A percentile compares a stretch with the other conserved stretches of the same genome.
These are phyloP conservation scores for Hucho hucho DNA, from an alignment of 2,113 vertebrate species.

Conservation along the genomic window DNA sequence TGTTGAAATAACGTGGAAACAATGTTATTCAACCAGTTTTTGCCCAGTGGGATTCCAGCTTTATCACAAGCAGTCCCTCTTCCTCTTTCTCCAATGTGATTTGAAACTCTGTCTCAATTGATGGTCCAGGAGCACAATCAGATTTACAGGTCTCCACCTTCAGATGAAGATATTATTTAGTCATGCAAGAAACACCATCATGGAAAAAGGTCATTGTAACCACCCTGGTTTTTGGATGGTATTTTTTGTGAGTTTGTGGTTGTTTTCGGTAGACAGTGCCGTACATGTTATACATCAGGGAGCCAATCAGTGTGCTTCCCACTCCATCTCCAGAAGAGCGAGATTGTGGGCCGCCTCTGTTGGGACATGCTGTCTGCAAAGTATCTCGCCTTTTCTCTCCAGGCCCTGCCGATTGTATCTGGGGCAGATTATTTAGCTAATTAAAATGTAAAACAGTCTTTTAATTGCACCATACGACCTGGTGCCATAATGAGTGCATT, in stretches of 20 bases:
- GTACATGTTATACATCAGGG: slow-evolving; percentile 52
- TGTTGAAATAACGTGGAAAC: no score
- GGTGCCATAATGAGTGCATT: slow-evolving; percentile 44
- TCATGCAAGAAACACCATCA: neutral
- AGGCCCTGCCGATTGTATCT: slow-evolving; percentile 62
- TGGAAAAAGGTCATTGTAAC: slow-evolving; percentile 28
- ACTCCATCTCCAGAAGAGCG: slow-evolving; percentile 7
- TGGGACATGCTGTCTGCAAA: slow-evolving; percentile 45
- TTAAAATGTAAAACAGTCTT: slow-evolving; percentile 52
- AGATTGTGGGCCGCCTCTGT: slow-evolving; percentile 51
- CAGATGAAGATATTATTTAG: slow-evolving; percentile 11
- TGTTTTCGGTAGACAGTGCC: slow-evolving; percentile 38
- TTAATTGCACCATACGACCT: slow-evolving; percentile 48
- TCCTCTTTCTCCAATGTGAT: slow-evolving; percentile 42
- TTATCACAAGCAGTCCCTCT: slow-evolving; percentile 46
- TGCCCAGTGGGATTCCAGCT: slow-evolving; percentile 5
- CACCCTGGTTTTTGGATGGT: slow-evolving; percentile 12
- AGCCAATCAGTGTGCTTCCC: slow-evolving; percentile 27
- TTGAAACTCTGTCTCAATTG: slow-evolving; percentile 14
- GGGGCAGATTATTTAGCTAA: slow-evolving; percentile 70
- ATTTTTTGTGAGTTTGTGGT: slow-evolving; percentile 45
- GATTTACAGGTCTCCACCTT: slow-evolving; percentile 23
- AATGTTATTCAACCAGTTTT: no score
- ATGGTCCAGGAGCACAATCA: slow-evolving; percentile 24
- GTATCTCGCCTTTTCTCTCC: slow-evolving; percentile 42